Evolutionary conservation across 2,888 invertebrate species (phyloP).

Genomic region (Athripsodes cinereus): DNA sequence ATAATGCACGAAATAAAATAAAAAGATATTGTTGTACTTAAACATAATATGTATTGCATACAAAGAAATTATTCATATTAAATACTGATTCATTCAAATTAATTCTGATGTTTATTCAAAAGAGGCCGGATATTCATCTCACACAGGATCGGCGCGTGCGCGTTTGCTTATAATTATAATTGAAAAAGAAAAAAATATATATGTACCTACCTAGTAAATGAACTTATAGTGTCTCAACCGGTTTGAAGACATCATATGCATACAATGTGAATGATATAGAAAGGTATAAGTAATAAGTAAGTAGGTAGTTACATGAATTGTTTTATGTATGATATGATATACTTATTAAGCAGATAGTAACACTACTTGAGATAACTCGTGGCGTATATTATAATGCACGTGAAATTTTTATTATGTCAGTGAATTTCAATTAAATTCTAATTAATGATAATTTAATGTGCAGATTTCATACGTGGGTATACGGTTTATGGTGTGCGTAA

Average conservation of each 20-base stretch:
- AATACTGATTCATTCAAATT: conserved; percentile 24
- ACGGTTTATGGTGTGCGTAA: background rate
- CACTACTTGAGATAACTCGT: too few relatives aligned
- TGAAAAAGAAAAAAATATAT: conserved; percentile 19
- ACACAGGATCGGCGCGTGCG: conserved; percentile 26
- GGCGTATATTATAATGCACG: conserved; percentile 4
- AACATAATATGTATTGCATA: background rate
- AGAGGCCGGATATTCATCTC: conserved; percentile 27
- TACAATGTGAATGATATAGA: too few relatives aligned
- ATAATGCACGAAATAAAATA: background rate
- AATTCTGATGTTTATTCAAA: conserved; percentile 27
- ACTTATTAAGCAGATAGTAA: too few relatives aligned
- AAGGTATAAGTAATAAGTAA: too few relatives aligned
- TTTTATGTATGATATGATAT: too few relatives aligned
- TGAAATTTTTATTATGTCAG: conserved; percentile 7
- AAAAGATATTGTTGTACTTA: background rate
- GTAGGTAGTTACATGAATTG: too few relatives aligned
- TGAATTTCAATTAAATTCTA: conserved; percentile 8
- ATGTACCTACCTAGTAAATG: background rate
- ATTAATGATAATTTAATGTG: conserved; percentile 13
- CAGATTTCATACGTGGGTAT: background rate
- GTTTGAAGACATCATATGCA: conserved; percentile 4
- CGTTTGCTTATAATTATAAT: conserved; percentile 27
- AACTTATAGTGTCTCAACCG: conserved; percentile 17
- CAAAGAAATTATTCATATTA: background rate